Evolutionary conservation across 1,140 invertebrate genomes (phyloP), one percentile per base, ranked within the genome.

Genomic region (Camponotus vicinus): DNA sequence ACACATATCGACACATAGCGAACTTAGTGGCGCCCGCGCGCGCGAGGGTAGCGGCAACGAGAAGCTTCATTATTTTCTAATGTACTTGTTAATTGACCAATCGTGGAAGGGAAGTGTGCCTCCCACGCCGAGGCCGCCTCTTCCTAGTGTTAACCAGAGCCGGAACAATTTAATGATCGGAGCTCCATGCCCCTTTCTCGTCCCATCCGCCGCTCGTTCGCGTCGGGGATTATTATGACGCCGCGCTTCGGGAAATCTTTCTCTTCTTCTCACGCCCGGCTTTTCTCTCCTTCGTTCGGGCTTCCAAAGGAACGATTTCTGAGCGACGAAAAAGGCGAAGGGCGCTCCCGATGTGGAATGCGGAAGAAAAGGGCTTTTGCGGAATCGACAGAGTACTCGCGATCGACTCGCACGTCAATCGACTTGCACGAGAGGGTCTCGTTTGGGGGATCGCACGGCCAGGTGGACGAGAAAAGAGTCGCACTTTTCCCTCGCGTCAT

Each of bases 121-220:
- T 91, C 90, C 92, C 90, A 93, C 92, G 90, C 83, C 86, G 86
- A 49, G 66, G 80, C 79, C 79, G 86, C 61, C 91, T 91, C 89
- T 88, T 93, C 89, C 86, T 90, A 92, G 92, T 93, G 93, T 94
- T 93, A 94, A 94, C 90, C 93, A 93, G 85, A 80, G 91, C 92
- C 93, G 94, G 94, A 95, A 95, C 93, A 94, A 94, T 95, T 95
- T 95, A 95, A 95, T 95, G 94, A 94, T 94, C 94, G 90, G 55
- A 63, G 80, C 90, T 73, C 42, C 78, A 71, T 82, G 89, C 85
- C 80, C 85, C 89, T 90, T 71, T 70, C 45, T 61, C 80, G 82
- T 63, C 69, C 63, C 21, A 64, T 37, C 55, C 66, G 21, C 70
- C 34, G 18, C 18, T 69, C 37, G 13, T 75, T 83, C 69, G 49